These are phyloP conservation scores for Smutsia gigantea DNA, from an alignment of 2,797 vertebrate species.

Conservation along the genomic window DNA sequence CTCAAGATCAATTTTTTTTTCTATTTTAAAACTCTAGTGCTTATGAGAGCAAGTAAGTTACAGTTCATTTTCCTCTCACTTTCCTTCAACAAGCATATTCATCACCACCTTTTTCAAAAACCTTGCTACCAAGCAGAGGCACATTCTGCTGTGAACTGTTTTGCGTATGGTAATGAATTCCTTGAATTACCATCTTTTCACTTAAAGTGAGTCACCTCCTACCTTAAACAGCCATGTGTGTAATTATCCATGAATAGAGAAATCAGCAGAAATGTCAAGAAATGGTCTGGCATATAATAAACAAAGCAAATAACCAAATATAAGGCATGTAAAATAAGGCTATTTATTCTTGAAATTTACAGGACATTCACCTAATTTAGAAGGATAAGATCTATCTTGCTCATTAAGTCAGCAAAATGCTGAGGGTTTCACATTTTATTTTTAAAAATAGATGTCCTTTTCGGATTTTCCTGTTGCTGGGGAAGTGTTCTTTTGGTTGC, in stretches of 20 bases:
- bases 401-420: conserved; percentile 75
- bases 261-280: conserved; percentile 51
- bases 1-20: conserved; percentile 54
- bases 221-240: background rate
- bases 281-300: conserved; percentile 3
- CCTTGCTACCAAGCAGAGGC: background rate
- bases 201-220: conserved; percentile 56
- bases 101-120: conserved; percentile 56
- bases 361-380: conserved; percentile 22
- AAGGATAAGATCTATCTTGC: conserved; percentile 62
- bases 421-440: conserved; percentile 77
- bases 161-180: background rate
- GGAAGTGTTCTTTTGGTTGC: conserved; percentile 81
- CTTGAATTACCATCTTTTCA: conserved; percentile 38
- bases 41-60: background rate
- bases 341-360: conserved; percentile 28
- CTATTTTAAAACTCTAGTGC: conserved; percentile 25
- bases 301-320: conserved; percentile 42
- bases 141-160: conserved; percentile 15
- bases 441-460: conserved; percentile 82
- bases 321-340: background rate
- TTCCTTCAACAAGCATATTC: conserved; percentile 44
- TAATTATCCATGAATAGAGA: conserved; percentile 51
- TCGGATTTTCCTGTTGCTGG: conserved; percentile 79
- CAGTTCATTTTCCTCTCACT: conserved; percentile 48